Conservation (phyloP, 2,797 vertebrate genomes). For the Oryzias sinensis region DNA sequence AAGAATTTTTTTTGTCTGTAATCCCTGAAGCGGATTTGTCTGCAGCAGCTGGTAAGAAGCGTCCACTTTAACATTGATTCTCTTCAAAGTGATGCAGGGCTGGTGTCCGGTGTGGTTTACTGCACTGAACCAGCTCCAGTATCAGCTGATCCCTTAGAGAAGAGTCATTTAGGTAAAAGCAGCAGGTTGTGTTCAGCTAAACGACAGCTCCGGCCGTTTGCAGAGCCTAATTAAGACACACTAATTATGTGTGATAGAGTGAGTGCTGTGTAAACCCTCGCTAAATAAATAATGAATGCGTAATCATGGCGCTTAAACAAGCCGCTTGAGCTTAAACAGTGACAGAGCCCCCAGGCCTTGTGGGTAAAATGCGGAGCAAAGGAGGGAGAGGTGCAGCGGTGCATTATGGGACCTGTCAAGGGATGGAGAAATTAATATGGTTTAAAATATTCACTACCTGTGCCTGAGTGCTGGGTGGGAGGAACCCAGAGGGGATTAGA, state of each 20-base stretch:
- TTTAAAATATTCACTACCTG: conserved; percentile 69
- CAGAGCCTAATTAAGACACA: conserved; percentile 75
- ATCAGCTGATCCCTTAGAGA: conserved; percentile 51
- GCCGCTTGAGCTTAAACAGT: conserved; percentile 67
- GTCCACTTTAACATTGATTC: conserved; percentile 7
- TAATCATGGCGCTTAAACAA: conserved; percentile 72
- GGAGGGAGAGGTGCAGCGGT: conserved; percentile 35
- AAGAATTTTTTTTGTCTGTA: background rate
- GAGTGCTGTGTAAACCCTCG: conserved; percentile 53
- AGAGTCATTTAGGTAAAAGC: conserved; percentile 64
- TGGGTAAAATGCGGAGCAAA: conserved; percentile 48
- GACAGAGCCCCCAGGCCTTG: conserved; percentile 48
- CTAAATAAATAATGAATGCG: conserved; percentile 75
- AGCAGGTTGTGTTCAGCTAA: conserved; percentile 66
- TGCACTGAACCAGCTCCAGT: conserved; percentile 36
- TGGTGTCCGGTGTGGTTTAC: conserved; percentile 18
- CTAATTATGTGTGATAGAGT: conserved; percentile 81
- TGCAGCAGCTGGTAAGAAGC: background rate
- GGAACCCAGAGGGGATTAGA: conserved; percentile 45
- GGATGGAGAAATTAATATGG: conserved; percentile 45
- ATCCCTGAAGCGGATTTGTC: conserved; percentile 2
- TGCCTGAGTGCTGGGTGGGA: conserved; percentile 40
- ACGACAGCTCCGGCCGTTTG: conserved; percentile 68
- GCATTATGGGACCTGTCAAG: conserved; percentile 67
- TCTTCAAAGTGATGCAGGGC: conserved; percentile 15